Percentiles rank a stretch among this genome's conserved stretches.
Conservation (phyloP, 2,797 vertebrate species). For the Otus scops region DNA sequence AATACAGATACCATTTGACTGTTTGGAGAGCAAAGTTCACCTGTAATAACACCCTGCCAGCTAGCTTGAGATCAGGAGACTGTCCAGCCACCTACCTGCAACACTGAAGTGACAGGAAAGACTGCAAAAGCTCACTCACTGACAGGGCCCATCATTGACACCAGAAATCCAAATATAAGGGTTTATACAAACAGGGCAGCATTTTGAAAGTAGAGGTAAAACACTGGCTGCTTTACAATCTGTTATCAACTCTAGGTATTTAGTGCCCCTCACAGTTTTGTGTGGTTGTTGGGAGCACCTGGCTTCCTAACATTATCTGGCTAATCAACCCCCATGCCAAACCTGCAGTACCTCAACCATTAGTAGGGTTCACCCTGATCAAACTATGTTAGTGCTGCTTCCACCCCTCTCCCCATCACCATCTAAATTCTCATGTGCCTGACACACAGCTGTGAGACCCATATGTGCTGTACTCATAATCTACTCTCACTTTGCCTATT, state of each 20-base stretch:
- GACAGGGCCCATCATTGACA: not conserved
- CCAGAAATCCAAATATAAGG: not conserved
- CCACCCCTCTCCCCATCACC: not conserved
- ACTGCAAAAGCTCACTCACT: not conserved
- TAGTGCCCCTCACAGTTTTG: not conserved
- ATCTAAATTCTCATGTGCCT: not conserved
- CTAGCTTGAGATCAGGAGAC: not conserved
- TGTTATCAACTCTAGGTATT: not conserved
- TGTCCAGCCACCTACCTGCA: not conserved
- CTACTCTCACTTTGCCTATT: not conserved
- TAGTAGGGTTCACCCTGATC: not conserved
- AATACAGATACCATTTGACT: not conserved
- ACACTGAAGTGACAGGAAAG: not conserved
- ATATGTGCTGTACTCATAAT: rapidly evolving
- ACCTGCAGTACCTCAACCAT: not conserved
- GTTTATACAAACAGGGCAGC: not conserved
- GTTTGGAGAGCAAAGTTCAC: not conserved
- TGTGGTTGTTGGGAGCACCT: not conserved
- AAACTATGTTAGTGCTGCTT: not conserved
- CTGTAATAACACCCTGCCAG: not conserved
- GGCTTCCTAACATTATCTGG: not conserved
- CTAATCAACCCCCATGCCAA: not conserved
- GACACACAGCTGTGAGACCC: not conserved
- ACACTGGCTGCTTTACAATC: not conserved
- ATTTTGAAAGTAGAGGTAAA: not conserved